A percentile compares a stretch with the other conserved stretches of the same genome.
phyloP scores from a whole-genome alignment of 2,888 invertebrate genomes.

The Alitta virens region DNA sequence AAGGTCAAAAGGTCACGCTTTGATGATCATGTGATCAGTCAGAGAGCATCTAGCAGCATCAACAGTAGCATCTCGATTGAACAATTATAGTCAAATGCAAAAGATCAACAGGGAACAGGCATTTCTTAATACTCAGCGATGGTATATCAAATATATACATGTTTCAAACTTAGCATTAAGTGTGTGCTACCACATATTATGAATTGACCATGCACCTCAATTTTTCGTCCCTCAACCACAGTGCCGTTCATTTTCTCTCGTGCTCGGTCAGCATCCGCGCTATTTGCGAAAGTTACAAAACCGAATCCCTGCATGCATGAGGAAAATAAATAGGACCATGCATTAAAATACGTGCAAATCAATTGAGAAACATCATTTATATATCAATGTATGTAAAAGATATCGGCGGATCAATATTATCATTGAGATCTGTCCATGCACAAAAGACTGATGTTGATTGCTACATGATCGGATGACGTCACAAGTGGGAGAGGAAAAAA shows the following conservation, averaged over 20 bases:
- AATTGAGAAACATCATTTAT: constrained; percentile 28
- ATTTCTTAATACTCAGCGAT: constrained; percentile 25
- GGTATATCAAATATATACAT: constrained; percentile 11
- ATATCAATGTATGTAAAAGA: too few species aligned
- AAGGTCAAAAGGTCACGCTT: too few species aligned
- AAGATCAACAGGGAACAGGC: constrained; percentile 19
- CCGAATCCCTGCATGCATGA: constrained; percentile 92
- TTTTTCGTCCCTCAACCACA: constrained; percentile 99
- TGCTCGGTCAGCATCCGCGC: constrained; percentile 99
- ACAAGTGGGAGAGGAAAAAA: background rate
- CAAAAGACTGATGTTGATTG: constrained; percentile 59
- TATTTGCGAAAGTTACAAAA: constrained; percentile 99
- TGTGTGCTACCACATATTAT: constrained; percentile 25
- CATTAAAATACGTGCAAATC: constrained; percentile 33
- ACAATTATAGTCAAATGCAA: too few species aligned
- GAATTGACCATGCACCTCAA: constrained; percentile 77
- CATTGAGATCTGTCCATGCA: too few species aligned
- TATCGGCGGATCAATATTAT: constrained; percentile 16
- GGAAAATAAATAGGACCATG: constrained; percentile 50
- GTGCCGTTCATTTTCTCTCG: constrained; percentile 99
- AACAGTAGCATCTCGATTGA: too few species aligned
- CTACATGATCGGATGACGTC: constrained; percentile 9
- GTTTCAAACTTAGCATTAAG: constrained; percentile 24
- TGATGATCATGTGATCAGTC: too few species aligned
- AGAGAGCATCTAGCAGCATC: too few species aligned